These are phyloP conservation scores for Microcebus tavaratra DNA, from an alignment of 2,113 vertebrate genomes.

Conservation along the genomic window DNA sequence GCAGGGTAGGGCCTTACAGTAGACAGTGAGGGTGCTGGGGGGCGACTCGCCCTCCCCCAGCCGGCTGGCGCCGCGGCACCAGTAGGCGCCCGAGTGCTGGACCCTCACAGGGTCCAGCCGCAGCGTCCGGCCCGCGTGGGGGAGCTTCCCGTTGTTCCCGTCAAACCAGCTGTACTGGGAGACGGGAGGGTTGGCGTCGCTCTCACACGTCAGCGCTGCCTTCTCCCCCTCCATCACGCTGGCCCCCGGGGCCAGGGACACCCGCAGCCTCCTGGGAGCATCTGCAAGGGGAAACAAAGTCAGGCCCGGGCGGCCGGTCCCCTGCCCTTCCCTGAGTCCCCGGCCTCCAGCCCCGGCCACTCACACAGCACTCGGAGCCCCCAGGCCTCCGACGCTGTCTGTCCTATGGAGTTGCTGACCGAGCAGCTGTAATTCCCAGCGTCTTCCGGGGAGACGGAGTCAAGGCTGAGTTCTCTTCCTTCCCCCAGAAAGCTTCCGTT, in stretches of 20 bases:
- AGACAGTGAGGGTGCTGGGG: constrained; percentile 45
- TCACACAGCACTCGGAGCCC: constrained; percentile 65
- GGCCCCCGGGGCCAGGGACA: constrained; percentile 33
- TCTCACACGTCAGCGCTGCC: constrained; percentile 47
- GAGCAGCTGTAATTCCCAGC: constrained; percentile 63
- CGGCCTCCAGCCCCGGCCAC: not conserved
- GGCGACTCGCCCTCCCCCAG: not conserved
- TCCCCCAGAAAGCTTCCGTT: not conserved
- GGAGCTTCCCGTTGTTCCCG: constrained; percentile 38
- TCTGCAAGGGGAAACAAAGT: constrained; percentile 39
- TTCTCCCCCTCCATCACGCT: constrained; percentile 51
- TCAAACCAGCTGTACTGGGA: constrained; percentile 62
- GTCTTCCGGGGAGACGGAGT: constrained; percentile 64
- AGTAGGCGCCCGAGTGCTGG: constrained; percentile 89
- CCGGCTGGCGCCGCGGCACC: constrained; percentile 75
- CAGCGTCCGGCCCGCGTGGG: not conserved
- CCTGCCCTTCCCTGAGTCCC: not conserved
- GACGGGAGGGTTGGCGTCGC: constrained; percentile 54
- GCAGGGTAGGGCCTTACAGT: constrained; percentile 37
- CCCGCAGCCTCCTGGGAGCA: constrained; percentile 53
- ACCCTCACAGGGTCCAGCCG: constrained; percentile 86
- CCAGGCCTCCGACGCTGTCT: not conserved
- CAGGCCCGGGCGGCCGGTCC: not conserved
- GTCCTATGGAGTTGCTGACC: constrained; percentile 65
- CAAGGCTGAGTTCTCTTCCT: not conserved